phyloP scores from a whole-genome alignment of 2,797 vertebrate genomes.

The Myotis pilosus region DNA sequence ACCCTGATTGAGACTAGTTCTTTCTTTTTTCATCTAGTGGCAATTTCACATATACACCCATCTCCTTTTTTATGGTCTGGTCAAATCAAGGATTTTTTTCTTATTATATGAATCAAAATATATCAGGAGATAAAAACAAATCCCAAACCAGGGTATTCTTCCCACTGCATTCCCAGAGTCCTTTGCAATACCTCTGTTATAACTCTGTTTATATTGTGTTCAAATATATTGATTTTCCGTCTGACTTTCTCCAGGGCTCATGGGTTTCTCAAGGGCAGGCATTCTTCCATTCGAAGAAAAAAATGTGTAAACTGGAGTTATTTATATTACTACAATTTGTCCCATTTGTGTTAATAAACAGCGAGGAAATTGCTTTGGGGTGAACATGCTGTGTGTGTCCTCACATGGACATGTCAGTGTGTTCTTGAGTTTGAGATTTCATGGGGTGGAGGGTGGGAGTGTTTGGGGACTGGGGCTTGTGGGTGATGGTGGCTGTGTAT shows the following conservation, averaged over 20 bases:
- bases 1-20: neutral
- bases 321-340: conserved; percentile 30
- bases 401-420: rapidly evolving
- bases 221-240: conserved; percentile 11
- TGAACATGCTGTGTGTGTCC: too few relatives aligned
- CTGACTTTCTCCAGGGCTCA: conserved; percentile 35
- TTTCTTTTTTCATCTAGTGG: neutral
- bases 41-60: neutral
- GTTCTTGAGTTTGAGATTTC: neutral
- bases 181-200: neutral
- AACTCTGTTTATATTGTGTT: neutral
- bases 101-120: conserved; percentile 16
- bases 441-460: neutral
- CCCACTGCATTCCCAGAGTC: neutral
- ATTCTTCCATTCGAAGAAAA: neutral
- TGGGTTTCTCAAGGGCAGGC: conserved; percentile 38
- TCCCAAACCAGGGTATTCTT: neutral
- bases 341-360: neutral
- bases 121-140: neutral
- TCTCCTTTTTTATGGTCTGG: neutral
- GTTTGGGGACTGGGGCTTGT: neutral
- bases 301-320: neutral
- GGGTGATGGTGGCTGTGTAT: rapidly evolving
- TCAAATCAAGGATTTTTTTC: neutral
- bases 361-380: neutral